Evolutionary conservation across 1,140 invertebrate genomes (phyloP).

Genomic region (Heterodera carotae): DNA sequence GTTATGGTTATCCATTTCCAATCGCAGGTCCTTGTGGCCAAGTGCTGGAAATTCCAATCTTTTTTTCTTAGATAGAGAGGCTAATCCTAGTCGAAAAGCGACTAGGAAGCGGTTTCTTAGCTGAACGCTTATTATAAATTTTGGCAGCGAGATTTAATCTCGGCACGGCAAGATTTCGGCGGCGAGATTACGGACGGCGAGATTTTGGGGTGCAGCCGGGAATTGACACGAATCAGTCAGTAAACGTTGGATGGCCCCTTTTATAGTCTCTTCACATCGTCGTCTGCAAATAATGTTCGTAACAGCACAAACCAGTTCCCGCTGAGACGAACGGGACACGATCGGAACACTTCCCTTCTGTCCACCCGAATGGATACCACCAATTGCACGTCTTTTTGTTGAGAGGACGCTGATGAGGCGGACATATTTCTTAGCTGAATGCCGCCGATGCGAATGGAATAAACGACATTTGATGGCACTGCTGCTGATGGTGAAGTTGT

Average conservation of each 20-base stretch:
- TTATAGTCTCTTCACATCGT: neutral
- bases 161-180: too few species aligned
- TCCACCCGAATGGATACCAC: constrained; percentile 13
- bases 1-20: too few species aligned
- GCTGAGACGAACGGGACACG: constrained; percentile 20
- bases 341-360: constrained; percentile 21
- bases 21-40: too few species aligned
- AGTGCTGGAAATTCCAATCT: too few species aligned
- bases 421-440: constrained; percentile 19
- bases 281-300: neutral
- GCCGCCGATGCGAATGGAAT: constrained; percentile 16
- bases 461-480: neutral
- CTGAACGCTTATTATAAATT: too few species aligned
- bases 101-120: too few species aligned
- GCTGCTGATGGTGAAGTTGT: neutral
- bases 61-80: too few species aligned
- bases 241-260: neutral
- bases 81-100: too few species aligned
- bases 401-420: neutral
- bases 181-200: too few species aligned
- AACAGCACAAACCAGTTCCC: neutral
- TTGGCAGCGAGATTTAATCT: too few species aligned
- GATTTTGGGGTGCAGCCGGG: too few species aligned
- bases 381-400: neutral
- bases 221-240: neutral